Evolutionary conservation across 2,797 vertebrate genomes (phyloP), one percentile per base, ranked within the genome.

Genomic region (Malacoctenus gilli): DNA sequence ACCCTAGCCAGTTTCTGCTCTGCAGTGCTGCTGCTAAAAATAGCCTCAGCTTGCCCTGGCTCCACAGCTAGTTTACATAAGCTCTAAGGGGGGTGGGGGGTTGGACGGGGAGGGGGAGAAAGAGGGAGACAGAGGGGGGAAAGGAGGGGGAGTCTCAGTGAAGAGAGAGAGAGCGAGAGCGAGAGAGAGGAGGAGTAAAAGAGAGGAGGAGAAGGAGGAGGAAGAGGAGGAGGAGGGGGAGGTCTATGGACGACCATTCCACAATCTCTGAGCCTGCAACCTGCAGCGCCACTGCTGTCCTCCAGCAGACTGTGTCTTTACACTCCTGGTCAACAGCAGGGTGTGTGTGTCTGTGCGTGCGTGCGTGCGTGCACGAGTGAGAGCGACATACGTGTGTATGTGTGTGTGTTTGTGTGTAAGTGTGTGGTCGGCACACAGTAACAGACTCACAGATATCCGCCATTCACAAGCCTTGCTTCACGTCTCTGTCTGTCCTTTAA

Each of bases 51-150:
- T 94, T 93, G 93, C 92, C 93, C 93, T 93, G 93, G 92, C 93
- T 94, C 92, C 92, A 91, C 90, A 86, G 91, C 90, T 92, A 92
- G 93, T 95, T 95, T 94, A 94, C 91, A 95, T 93, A 93, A 95
- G 94, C 92, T 91, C 91, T 89, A 80, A 89, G 87, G 89, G 83
- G 89, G 89, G 68, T 36, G 50, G 55, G 56, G 59, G 86, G 84
- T 69, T 80, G 72, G 77, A 47, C 44, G 41, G 63, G 32, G 72
- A 49, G 65, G 41, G 63, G 32, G 72, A 51, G 65, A 19, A 49
- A 71, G 50, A 42, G 41, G 39, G 66, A 36, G 53, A 34, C 3
- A 4, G 18, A 2, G 37, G 48, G 37, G 81, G 65, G 65, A 79
- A 58, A 52, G 80, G 64, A 1, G 74, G 49, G 75, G 68, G 57